phyloP scores from a whole-genome alignment of 2,888 invertebrate species.

The Carterocephalus palaemon region DNA sequence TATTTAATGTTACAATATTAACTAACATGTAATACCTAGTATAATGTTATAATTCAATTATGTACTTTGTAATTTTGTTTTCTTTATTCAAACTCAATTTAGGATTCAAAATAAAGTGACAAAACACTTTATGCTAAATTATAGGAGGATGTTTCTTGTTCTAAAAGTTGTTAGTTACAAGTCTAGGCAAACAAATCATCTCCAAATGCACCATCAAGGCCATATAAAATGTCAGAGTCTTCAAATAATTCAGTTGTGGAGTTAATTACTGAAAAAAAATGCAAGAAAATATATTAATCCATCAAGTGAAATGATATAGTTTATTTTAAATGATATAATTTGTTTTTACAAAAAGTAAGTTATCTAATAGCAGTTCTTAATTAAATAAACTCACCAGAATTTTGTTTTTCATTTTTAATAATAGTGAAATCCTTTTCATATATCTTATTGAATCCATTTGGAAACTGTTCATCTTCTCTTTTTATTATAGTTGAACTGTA shows the following conservation, averaged over 20 bases:
- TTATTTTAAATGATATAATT: too few species aligned
- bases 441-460: slow-evolving; percentile 49
- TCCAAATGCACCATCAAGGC: slow-evolving; percentile 59
- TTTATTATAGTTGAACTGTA: slow-evolving; percentile 57
- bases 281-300: background rate
- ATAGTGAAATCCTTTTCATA: slow-evolving; percentile 56
- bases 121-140: too few species aligned
- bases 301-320: too few species aligned
- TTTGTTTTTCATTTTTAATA: slow-evolving; percentile 48
- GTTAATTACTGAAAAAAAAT: slow-evolving; percentile 49
- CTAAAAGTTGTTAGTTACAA: too few species aligned
- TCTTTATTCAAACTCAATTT: too few species aligned
- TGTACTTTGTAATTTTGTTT: too few species aligned
- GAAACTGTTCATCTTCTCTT: slow-evolving; percentile 43
- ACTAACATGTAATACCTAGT: too few species aligned
- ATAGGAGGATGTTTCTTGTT: too few species aligned
- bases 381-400: slow-evolving; percentile 45
- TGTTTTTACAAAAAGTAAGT: too few species aligned
- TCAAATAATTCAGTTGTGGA: slow-evolving; percentile 30
- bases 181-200: slow-evolving; percentile 54
- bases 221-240: slow-evolving; percentile 51
- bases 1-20: too few species aligned
- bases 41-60: too few species aligned
- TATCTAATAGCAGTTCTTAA: slow-evolving; percentile 31
- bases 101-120: too few species aligned